Conservation (phyloP, 2,113 vertebrate species). For the Chrysemys picta region DNA sequence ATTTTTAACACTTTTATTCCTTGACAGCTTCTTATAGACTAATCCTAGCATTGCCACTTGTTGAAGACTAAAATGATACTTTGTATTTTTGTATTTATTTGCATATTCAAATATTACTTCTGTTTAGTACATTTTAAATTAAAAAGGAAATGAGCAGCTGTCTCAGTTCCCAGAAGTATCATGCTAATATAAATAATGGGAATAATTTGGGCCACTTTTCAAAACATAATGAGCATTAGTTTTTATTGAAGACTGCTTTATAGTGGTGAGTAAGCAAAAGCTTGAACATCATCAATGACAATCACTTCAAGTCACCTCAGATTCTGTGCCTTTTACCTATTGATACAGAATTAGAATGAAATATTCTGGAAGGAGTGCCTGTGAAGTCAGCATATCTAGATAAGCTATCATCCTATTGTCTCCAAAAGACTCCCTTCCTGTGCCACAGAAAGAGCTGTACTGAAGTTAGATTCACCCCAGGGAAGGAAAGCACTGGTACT, state of each 20-base stretch:
- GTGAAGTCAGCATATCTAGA: slow-evolving; percentile 44
- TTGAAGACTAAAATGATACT: not conserved
- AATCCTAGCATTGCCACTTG: not conserved
- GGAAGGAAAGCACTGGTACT: not conserved
- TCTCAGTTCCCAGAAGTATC: slow-evolving; percentile 32
- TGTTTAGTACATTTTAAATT: slow-evolving; percentile 21
- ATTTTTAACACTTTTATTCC: slow-evolving; percentile 12
- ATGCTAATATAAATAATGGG: slow-evolving; percentile 58
- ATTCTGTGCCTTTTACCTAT: slow-evolving; percentile 59
- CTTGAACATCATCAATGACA: slow-evolving; percentile 49
- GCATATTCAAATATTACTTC: not conserved
- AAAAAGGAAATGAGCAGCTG: slow-evolving; percentile 21
- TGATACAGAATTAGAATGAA: slow-evolving; percentile 41
- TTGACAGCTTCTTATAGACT: not conserved
- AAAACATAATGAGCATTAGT: slow-evolving; percentile 62
- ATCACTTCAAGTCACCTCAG: slow-evolving; percentile 49
- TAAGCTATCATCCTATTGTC: slow-evolving; percentile 18
- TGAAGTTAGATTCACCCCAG: not conserved
- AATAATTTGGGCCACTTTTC: slow-evolving; percentile 61
- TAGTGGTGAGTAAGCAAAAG: slow-evolving; percentile 61
- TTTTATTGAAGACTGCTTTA: slow-evolving; percentile 59
- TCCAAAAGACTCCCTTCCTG: not conserved
- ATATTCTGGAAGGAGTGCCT: not conserved
- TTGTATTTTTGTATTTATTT: slow-evolving; percentile 36
- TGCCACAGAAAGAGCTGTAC: not conserved